phyloP scores from a whole-genome alignment of 1,140 invertebrate genomes.

The Tetramorium simillimum region DNA sequence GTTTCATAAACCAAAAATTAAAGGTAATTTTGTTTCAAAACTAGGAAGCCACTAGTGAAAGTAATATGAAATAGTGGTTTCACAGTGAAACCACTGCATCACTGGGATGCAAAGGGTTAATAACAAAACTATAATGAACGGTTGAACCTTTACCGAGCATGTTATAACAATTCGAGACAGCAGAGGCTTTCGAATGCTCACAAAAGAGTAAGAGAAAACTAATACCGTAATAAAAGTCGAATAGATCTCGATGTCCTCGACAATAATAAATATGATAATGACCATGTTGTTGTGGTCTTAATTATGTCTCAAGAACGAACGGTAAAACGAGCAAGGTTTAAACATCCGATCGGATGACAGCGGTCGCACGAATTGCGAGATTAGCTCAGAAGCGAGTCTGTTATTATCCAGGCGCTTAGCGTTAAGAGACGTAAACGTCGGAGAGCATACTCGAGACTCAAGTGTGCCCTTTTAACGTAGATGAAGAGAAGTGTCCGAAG shows the following conservation, averaged over 20 bases:
- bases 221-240: background rate
- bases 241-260: background rate
- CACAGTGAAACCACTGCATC: no score
- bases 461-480: constrained; percentile 46
- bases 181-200: background rate
- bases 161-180: background rate
- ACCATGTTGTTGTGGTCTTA: background rate
- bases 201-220: background rate
- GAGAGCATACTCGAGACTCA: constrained; percentile 46
- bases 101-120: background rate
- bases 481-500: constrained; percentile 23
- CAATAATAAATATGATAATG: constrained; percentile 6
- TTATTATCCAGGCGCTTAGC: constrained; percentile 44
- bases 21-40: no score
- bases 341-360: constrained; percentile 9
- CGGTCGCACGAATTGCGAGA: constrained; percentile 35
- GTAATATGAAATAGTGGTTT: no score
- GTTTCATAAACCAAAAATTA: no score
- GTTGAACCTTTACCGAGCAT: background rate
- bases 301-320: background rate
- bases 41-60: no score
- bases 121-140: background rate
- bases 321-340: constrained; percentile 42
- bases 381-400: constrained; percentile 38
- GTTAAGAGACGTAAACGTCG: constrained; percentile 52